phyloP scores from a whole-genome alignment of 2,797 vertebrate genomes.

The Luscinia megarhynchos region DNA sequence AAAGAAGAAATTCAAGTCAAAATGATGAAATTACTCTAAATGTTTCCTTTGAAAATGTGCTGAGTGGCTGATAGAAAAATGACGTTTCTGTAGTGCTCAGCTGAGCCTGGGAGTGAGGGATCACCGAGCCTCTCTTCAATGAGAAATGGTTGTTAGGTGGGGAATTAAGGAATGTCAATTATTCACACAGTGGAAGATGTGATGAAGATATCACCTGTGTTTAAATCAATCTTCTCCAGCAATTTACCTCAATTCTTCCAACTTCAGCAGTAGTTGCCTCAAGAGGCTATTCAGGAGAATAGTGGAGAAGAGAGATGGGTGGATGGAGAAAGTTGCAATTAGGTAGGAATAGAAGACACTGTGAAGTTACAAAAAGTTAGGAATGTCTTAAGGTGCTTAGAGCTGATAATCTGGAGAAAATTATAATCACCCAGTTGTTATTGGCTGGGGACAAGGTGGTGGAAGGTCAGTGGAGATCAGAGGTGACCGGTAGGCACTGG shows the following conservation, averaged over 20 bases:
- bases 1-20: background rate
- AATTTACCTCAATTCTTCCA: background rate
- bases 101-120: background rate
- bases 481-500: background rate
- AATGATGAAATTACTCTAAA: background rate
- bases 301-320: background rate
- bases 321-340: background rate
- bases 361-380: background rate
- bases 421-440: background rate
- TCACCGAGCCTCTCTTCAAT: background rate
- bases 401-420: background rate
- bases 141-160: background rate
- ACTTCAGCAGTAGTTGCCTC: background rate
- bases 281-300: background rate
- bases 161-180: background rate
- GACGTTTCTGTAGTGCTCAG: background rate
- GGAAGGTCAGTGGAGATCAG: too few relatives aligned
- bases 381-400: background rate
- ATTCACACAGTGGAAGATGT: background rate
- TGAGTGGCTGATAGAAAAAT: background rate
- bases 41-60: background rate
- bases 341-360: background rate
- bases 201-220: background rate
- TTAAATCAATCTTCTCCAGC: background rate
- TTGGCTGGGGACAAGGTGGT: background rate